Conservation (phyloP, 2,113 vertebrate species). For the Eulemur macaco region DNA sequence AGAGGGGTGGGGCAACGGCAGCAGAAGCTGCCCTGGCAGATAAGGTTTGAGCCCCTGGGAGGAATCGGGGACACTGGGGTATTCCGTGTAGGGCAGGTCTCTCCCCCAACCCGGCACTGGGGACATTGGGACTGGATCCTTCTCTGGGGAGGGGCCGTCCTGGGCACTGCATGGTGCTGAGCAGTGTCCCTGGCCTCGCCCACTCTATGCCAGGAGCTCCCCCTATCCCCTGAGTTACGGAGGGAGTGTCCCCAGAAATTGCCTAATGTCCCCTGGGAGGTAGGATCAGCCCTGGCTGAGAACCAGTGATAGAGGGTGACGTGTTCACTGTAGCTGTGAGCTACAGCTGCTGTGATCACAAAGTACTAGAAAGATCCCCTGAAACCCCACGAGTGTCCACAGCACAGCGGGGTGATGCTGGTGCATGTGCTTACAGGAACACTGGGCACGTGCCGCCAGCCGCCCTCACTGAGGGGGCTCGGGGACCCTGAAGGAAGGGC, state of each 20-base stretch:
- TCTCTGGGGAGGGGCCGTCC: neutral
- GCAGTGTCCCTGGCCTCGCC: neutral
- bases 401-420: fast-evolving
- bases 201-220: neutral
- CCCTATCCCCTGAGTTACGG: neutral
- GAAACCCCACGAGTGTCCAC: fast-evolving
- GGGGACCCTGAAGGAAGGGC: neutral
- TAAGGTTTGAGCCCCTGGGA: fast-evolving
- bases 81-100: fast-evolving
- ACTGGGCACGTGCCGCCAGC: fast-evolving
- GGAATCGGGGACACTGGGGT: neutral
- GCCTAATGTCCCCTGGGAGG: neutral
- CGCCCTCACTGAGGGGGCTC: neutral
- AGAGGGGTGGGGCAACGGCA: neutral
- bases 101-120: fast-evolving
- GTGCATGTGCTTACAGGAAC: no score
- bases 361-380: neutral
- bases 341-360: fast-evolving
- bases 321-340: neutral
- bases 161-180: no score
- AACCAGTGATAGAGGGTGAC: no score
- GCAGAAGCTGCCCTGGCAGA: neutral
- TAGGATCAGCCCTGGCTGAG: neutral
- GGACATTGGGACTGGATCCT: neutral
- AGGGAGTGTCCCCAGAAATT: neutral